These are phyloP conservation scores for Ochotona princeps DNA, from an alignment of 2,113 vertebrate genomes.

Conservation along the genomic window DNA sequence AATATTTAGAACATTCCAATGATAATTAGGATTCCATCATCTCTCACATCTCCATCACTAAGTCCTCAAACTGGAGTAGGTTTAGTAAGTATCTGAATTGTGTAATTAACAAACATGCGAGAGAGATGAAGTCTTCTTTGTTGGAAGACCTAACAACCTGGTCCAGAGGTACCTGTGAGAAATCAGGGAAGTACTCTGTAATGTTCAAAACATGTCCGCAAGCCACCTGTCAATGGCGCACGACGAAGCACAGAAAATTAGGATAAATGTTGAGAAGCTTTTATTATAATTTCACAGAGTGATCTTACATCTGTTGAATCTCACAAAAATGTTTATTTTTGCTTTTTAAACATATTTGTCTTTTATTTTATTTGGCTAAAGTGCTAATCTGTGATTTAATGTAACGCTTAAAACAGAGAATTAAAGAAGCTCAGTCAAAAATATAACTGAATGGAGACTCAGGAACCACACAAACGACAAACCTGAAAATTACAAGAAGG, in stretches of 20 bases:
- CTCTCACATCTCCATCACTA: too few relatives aligned
- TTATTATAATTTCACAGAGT: neutral
- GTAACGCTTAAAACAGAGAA: neutral
- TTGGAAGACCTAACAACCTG: neutral
- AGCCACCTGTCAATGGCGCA: neutral
- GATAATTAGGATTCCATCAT: neutral
- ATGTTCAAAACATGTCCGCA: neutral
- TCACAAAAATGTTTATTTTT: neutral
- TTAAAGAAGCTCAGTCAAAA: neutral
- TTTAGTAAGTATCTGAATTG: neutral
- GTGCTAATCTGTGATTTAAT: neutral
- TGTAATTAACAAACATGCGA: neutral
- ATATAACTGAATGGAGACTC: neutral
- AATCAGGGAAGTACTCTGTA: neutral
- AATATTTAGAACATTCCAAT: neutral
- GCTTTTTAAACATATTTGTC: conserved; percentile 21
- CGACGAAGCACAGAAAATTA: neutral
- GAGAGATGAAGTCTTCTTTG: neutral
- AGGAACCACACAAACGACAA: neutral
- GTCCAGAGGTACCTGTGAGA: neutral
- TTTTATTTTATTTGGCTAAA: neutral
- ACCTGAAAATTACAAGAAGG: neutral
- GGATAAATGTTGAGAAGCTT: neutral
- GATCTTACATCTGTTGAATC: neutral
- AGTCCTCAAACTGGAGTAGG: too few relatives aligned